phyloP scores from a whole-genome alignment of 64 coral and sea anemone genomes.

The Platygyra sinensis region DNA sequence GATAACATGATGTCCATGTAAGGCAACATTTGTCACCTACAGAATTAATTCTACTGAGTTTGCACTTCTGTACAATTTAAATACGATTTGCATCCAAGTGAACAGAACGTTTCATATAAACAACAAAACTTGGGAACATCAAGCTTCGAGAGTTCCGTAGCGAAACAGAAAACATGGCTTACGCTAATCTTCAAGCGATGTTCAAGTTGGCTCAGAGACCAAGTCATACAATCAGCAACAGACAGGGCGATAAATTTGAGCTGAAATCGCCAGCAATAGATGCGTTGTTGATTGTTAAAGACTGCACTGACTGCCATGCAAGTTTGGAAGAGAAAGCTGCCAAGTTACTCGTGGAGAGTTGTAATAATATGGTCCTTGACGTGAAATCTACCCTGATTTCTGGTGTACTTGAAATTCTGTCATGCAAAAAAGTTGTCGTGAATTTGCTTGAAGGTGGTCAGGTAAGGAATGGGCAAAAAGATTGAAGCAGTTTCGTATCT shows the following conservation, averaged over 20 bases:
- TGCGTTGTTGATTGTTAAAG: slow-evolving; percentile 42
- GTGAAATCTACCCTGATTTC: slow-evolving; percentile 36
- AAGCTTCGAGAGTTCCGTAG: not conserved
- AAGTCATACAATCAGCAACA: slow-evolving; percentile 40
- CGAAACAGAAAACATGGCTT: not conserved
- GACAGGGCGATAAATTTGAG: slow-evolving; percentile 46
- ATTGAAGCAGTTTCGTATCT: not conserved
- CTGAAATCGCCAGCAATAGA: slow-evolving; percentile 20
- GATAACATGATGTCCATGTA: not conserved
- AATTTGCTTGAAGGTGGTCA: slow-evolving; percentile 53
- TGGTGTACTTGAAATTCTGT: slow-evolving; percentile 46
- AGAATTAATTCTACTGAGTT: slow-evolving; percentile 1
- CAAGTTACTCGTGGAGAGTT: slow-evolving; percentile 45
- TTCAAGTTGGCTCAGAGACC: slow-evolving; percentile 56
- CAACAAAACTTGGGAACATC: not conserved
- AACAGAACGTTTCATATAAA: not conserved
- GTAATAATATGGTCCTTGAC: slow-evolving; percentile 55
- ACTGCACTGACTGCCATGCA: slow-evolving; percentile 53
- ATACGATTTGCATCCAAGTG: not conserved
- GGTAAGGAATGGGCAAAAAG: slow-evolving; percentile 21
- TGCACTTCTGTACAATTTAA: not conserved
- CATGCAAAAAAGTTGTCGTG: slow-evolving; percentile 45
- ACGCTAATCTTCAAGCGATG: slow-evolving; percentile 32
- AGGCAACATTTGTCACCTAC: not conserved
- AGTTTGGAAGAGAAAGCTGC: slow-evolving; percentile 42